A percentile compares a stretch with the other conserved stretches of the same genome.
Conservation (phyloP, 2,113 vertebrate species). For the Proteles cristata region DNA sequence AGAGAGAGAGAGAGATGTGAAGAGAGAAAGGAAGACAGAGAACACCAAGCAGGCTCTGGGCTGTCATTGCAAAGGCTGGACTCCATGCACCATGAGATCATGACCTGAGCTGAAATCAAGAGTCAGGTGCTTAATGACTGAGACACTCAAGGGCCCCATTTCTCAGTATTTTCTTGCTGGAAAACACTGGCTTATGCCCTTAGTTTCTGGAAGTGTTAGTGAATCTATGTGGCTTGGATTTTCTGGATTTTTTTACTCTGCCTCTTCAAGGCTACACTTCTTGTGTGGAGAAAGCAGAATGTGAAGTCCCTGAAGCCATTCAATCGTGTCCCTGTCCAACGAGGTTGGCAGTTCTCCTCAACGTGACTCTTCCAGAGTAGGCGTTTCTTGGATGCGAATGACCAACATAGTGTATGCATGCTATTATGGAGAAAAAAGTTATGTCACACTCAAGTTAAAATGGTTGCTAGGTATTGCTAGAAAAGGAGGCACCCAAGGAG, state of each 20-base stretch:
- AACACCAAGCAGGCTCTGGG: too few relatives aligned
- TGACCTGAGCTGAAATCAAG: too few relatives aligned
- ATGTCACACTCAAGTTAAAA: neutral
- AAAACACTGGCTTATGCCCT: neutral
- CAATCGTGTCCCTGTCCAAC: neutral
- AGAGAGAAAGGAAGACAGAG: too few relatives aligned
- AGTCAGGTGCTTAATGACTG: too few relatives aligned
- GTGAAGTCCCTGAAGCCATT: fast-evolving
- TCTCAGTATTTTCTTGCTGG: neutral
- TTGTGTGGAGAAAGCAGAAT: neutral
- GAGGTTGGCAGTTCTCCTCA: neutral
- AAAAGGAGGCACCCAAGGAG: neutral
- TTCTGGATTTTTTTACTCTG: neutral
- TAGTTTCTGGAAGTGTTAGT: neutral
- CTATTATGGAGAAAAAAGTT: neutral
- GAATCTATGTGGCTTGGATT: neutral
- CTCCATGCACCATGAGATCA: too few relatives aligned
- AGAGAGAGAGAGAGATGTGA: too few relatives aligned
- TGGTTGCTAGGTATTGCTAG: neutral
- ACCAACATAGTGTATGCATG: neutral
- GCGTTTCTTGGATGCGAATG: neutral
- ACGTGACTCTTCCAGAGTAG: neutral
- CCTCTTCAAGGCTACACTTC: neutral
- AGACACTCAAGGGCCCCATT: neutral
- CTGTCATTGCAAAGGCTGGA: too few relatives aligned